Evolutionary conservation across 2,888 invertebrate genomes (phyloP).

Genomic region (Epirrhoe alternata): DNA sequence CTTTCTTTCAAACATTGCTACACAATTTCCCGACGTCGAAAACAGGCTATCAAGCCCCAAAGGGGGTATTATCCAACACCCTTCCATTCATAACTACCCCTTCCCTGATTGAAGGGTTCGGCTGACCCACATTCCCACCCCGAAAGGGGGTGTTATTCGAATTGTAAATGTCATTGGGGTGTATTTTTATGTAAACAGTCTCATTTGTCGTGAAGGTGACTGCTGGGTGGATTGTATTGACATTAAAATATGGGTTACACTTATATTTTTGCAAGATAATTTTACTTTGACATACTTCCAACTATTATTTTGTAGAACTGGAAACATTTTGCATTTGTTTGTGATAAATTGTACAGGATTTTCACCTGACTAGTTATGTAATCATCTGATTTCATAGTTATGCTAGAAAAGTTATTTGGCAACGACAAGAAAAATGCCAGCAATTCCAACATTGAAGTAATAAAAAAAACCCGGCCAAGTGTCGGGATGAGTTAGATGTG

Average conservation of each 20-base stretch:
- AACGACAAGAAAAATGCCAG: too few species aligned
- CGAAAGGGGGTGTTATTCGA: conserved; percentile 37
- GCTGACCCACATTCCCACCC: conserved; percentile 18
- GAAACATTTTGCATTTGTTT: too few species aligned
- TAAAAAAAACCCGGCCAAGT: too few species aligned
- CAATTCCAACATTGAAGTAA: too few species aligned
- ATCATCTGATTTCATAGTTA: too few species aligned
- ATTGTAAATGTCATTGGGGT: conserved; percentile 43
- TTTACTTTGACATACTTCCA: not conserved
- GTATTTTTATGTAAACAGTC: conserved; percentile 39
- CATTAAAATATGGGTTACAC: conserved; percentile 14
- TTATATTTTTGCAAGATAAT: not conserved
- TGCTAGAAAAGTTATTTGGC: too few species aligned
- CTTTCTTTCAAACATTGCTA: not conserved
- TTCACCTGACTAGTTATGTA: too few species aligned
- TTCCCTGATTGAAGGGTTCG: conserved; percentile 13
- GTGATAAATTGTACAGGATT: too few species aligned
- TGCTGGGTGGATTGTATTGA: not conserved
- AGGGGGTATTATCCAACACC: conserved; percentile 7
- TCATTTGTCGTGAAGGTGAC: conserved; percentile 36
- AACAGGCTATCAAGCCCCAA: conserved; percentile 3
- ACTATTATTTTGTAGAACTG: not conserved
- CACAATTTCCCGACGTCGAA: not conserved
- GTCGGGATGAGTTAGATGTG: too few species aligned
- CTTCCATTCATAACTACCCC: conserved; percentile 33